These are phyloP conservation scores for Drosophila setosimentum DNA, from an alignment of 2,888 invertebrate species.

Conservation along the genomic window DNA sequence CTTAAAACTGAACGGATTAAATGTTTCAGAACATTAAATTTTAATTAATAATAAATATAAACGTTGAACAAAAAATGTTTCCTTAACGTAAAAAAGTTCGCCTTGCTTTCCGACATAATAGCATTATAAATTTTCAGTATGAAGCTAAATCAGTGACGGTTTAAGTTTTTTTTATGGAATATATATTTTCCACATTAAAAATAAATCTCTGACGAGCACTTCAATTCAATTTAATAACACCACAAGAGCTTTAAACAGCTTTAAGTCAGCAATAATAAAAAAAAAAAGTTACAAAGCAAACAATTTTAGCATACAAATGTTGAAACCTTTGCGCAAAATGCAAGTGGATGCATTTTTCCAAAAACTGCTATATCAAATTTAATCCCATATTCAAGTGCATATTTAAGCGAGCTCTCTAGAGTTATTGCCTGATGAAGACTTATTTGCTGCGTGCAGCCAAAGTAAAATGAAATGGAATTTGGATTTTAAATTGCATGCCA, in stretches of 20 bases:
- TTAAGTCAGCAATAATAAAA: background rate
- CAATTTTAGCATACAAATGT: background rate
- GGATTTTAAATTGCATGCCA: conserved; percentile 39
- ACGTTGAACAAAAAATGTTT: background rate
- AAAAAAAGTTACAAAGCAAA: background rate
- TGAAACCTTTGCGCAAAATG: background rate
- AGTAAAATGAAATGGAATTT: conserved; percentile 33
- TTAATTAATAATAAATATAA: conserved; percentile 2
- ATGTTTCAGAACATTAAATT: background rate
- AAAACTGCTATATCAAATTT: background rate
- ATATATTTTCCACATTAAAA: background rate
- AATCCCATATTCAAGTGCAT: conserved; percentile 9
- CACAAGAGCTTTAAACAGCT: background rate
- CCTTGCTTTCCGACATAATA: background rate
- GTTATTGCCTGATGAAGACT: conserved; percentile 40
- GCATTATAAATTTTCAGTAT: background rate
- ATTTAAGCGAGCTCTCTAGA: conserved; percentile 2
- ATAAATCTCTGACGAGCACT: background rate
- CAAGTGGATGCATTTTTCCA: background rate
- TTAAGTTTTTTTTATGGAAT: background rate
- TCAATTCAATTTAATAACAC: background rate
- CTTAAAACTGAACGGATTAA: conserved; percentile 2
- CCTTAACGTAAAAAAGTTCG: background rate
- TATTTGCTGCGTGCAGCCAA: conserved; percentile 12
- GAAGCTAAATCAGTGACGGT: background rate